Evolutionary conservation across 2,888 invertebrate species (phyloP).

Genomic region (Hirtodrosophila trivittata): DNA sequence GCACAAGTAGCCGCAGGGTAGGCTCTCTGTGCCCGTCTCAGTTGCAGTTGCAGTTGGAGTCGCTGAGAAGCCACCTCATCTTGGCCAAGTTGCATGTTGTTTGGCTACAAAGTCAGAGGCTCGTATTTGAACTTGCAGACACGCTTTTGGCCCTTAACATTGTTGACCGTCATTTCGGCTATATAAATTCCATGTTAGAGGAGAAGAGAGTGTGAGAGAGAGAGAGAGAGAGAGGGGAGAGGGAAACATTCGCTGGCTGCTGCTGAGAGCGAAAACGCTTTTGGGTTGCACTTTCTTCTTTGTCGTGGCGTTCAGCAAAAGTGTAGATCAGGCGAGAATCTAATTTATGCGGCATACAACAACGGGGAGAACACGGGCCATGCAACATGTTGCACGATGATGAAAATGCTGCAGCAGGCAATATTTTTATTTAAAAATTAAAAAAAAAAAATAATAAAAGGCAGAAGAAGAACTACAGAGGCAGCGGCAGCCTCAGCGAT

Average conservation of each 20-base stretch:
- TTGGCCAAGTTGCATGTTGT: conserved; percentile 59
- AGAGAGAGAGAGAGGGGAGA: neutral
- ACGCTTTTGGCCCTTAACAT: conserved; percentile 82
- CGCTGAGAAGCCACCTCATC: conserved; percentile 30
- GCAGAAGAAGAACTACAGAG: conserved; percentile 6
- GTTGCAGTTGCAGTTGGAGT: conserved; percentile 17
- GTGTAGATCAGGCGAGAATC: conserved; percentile 74
- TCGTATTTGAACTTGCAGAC: conserved; percentile 80
- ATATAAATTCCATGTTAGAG: conserved; percentile 64
- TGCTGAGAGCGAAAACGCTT: conserved; percentile 63
- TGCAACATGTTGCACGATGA: conserved; percentile 74
- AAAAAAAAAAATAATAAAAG: conserved; percentile 10
- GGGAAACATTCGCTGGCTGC: conserved; percentile 19
- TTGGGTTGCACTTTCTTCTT: conserved; percentile 71
- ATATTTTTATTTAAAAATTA: conserved; percentile 60
- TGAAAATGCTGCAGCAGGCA: conserved; percentile 39
- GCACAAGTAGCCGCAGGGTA: conserved; percentile 72
- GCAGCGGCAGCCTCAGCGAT: conserved; percentile 26
- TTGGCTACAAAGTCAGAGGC: conserved; percentile 30
- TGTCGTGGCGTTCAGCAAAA: conserved; percentile 60
- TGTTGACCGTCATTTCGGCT: conserved; percentile 76
- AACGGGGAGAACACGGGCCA: conserved; percentile 44
- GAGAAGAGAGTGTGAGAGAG: neutral
- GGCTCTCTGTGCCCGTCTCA: conserved; percentile 26
- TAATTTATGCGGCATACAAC: conserved; percentile 70